phyloP scores from a whole-genome alignment of 2,888 invertebrate species.

The Prenolepis imparis region DNA sequence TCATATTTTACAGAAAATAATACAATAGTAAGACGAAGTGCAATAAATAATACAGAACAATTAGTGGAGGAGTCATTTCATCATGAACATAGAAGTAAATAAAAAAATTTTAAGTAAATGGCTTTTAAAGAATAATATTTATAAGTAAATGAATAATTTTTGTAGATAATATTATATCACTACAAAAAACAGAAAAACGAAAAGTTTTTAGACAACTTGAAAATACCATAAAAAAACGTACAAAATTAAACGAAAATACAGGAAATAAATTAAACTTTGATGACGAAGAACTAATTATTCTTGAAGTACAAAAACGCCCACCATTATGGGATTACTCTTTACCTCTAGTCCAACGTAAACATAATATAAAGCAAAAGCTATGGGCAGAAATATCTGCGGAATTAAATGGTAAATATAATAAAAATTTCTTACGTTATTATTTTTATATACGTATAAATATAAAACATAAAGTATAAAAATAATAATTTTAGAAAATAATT shows the following conservation, averaged over 20 bases:
- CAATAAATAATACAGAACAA: too few species aligned
- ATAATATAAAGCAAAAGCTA: not conserved
- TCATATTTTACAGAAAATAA: too few species aligned
- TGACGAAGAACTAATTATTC: not conserved
- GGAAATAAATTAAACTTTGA: conserved; percentile 6
- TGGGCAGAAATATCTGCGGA: not conserved
- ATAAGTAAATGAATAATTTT: too few species aligned
- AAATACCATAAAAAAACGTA: not conserved
- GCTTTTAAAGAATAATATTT: too few species aligned
- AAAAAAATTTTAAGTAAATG: too few species aligned
- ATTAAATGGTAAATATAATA: conserved; percentile 10
- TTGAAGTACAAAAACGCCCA: not conserved
- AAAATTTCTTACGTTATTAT: too few species aligned
- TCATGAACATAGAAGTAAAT: too few species aligned
- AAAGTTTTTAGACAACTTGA: not conserved
- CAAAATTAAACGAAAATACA: not conserved
- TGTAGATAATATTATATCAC: not conserved
- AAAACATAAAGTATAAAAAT: conserved; percentile 9
- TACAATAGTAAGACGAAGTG: too few species aligned
- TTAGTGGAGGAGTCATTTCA: too few species aligned
- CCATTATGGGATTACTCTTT: conserved; percentile 16
- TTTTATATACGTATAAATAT: too few species aligned
- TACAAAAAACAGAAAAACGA: not conserved
- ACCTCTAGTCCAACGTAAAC: not conserved
- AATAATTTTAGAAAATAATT: too few species aligned